Evolutionary conservation across 2,113 vertebrate species (phyloP), one percentile per base, ranked within the genome.

Genomic region (Chionomys nivalis): DNA sequence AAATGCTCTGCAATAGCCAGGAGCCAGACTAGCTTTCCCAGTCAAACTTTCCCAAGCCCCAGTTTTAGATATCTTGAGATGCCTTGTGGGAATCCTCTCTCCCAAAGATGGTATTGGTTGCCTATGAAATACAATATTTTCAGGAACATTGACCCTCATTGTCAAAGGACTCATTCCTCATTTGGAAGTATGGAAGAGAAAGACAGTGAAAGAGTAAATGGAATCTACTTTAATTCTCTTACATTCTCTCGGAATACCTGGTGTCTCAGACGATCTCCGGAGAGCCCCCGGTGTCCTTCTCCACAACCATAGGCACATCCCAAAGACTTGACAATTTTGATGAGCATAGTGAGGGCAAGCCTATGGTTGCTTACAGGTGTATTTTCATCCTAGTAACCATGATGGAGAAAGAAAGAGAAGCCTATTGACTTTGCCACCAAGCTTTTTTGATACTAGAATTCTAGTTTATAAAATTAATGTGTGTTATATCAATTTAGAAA

Each of bases 231-330:
- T 98, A 98, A 92, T 98, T 98, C 98, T 98, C 98, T 98, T 98
- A 98, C 98, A 98, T 98, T 98, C 98, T 98, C 98, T 94, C 98
- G 97, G 98, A 98, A 98, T 98, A 99, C 99, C 99, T 99, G 99
- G 98, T 99, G 99, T 98, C 99, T 99, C 97, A 99, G 99, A 89
- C 99, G 99, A 97, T 99, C 99, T 88, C 99, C 99, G 52, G 99
- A 99, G 93, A 99, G 99, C 77, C 99, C 99, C 7, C 99, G 99
- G 82, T 99, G 99, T 88, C 99, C 99, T 98, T 99, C 99, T 23
- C 99, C 99, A n/a, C 99, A 99, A 94, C 99, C 99, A 96, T 99
- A 99, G 26, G 99, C 99, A 95, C 99, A 99, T 24, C 99, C 99
- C 97, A 99, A 97, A 39, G 99, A 99, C 97, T 99, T 99, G 28